These are phyloP conservation scores for Chydorus sphaericus DNA, from an alignment of 2,888 invertebrate genomes.

Conservation along the genomic window DNA sequence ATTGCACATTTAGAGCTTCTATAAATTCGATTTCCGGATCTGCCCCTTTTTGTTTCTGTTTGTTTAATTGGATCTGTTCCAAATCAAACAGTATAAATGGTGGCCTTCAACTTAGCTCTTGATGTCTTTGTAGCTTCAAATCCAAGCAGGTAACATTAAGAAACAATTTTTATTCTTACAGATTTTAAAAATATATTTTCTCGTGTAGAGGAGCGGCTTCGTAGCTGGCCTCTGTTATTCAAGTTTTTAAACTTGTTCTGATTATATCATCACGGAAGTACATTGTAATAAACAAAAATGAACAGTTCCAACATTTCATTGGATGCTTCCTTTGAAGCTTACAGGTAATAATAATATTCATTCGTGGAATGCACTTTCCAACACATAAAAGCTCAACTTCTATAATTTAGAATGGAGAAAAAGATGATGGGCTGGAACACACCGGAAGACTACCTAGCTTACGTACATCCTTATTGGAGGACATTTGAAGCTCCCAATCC, in stretches of 20 bases:
- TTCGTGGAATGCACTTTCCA: background rate
- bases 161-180: too few relatives aligned
- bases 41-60: too few relatives aligned
- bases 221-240: constrained; percentile 3
- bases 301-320: background rate
- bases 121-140: too few relatives aligned
- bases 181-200: too few relatives aligned
- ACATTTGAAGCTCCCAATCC: constrained; percentile 56
- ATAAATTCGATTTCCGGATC: too few relatives aligned
- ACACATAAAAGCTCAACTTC: background rate
- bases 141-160: too few relatives aligned
- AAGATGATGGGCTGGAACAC: constrained; percentile 49
- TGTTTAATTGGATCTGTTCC: too few relatives aligned
- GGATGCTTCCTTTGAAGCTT: background rate
- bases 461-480: constrained; percentile 55
- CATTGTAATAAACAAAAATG: background rate
- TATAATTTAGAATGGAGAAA: background rate
- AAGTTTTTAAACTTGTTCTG: background rate
- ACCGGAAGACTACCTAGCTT: constrained; percentile 42
- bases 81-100: too few relatives aligned
- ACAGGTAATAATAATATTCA: background rate
- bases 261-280: background rate
- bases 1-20: too few relatives aligned
- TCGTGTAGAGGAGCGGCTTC: constrained; percentile 7
- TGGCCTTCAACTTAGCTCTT: too few relatives aligned